These are phyloP conservation scores for Hydractinia symbiolongicarpus DNA, from an alignment of 30 jellyfish, hydroid and myxozoan genomes.

Conservation along the genomic window DNA sequence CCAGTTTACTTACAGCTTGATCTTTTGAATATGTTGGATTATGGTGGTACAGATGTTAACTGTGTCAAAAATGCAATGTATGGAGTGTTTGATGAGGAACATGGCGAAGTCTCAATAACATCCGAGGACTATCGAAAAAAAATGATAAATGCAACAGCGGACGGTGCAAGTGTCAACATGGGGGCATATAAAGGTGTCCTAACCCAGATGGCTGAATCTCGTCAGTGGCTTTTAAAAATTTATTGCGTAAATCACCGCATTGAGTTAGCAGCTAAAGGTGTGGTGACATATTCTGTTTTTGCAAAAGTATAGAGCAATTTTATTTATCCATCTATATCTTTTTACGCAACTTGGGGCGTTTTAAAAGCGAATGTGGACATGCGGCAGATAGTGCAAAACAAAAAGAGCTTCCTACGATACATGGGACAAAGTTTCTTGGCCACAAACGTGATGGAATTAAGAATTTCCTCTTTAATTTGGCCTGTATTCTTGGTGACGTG, in stretches of 20 bases:
- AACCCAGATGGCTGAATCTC: slow-evolving; percentile 32
- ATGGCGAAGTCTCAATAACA: slow-evolving; percentile 27
- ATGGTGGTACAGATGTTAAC: too few species aligned
- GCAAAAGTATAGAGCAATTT: slow-evolving; percentile 25
- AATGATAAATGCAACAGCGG: slow-evolving; percentile 43
- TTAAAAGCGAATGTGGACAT: slow-evolving; percentile 16
- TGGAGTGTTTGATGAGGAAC: too few species aligned
- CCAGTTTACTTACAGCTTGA: too few species aligned
- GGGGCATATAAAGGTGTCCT: slow-evolving; percentile 48
- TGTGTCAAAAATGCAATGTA: too few species aligned
- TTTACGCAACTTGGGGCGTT: slow-evolving; percentile 26
- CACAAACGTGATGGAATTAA: slow-evolving; percentile 34
- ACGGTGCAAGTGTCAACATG: slow-evolving; percentile 50
- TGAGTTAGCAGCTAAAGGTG: slow-evolving; percentile 40
- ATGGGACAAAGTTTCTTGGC: slow-evolving; percentile 42
- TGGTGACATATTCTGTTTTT: slow-evolving; percentile 31
- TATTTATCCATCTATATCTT: slow-evolving; percentile 23
- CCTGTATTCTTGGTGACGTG: slow-evolving; percentile 37
- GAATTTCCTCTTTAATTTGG: slow-evolving; percentile 34
- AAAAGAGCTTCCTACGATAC: slow-evolving; percentile 32
- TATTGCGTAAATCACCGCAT: slow-evolving; percentile 50
- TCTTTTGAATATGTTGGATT: too few species aligned
- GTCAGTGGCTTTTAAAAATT: slow-evolving; percentile 42
- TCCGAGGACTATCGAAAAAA: slow-evolving; percentile 16
- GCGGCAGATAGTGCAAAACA: slow-evolving; percentile 26